These are phyloP conservation scores for Sardinella longiceps DNA, from an alignment of 2,797 vertebrate genomes.

Conservation along the genomic window DNA sequence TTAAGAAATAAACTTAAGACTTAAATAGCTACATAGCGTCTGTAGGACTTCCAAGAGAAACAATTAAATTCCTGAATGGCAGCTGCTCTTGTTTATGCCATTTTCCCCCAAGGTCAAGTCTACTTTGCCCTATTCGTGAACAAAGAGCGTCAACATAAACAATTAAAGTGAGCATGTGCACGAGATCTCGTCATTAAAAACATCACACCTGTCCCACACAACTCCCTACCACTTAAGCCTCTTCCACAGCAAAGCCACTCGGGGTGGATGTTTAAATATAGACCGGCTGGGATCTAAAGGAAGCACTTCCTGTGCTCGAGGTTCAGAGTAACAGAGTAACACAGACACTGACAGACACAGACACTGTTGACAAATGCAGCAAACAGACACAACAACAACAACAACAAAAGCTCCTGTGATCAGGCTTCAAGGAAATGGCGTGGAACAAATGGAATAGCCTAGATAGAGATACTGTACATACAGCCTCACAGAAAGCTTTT, in stretches of 20 bases:
- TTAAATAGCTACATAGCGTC: not conserved
- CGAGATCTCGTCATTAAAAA: not conserved
- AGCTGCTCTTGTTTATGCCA: not conserved
- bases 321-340: too few species aligned
- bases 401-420: not conserved
- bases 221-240: not conserved
- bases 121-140: not conserved
- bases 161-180: not conserved
- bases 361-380: not conserved
- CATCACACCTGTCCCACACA: constrained; percentile 9
- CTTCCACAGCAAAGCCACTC: constrained; percentile 20
- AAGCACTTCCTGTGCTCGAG: not conserved
- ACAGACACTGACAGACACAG: too few species aligned
- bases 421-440: not conserved
- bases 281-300: not conserved
- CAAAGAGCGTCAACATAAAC: not conserved
- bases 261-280: not conserved
- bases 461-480: not conserved
- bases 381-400: not conserved
- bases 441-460: not conserved
- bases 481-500: not conserved
- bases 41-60: not conserved
- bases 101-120: not conserved
- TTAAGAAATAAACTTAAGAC: not conserved
- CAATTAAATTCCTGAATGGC: not conserved